phyloP scores from a whole-genome alignment of 2,888 invertebrate genomes.

The Synergus umbraculus region DNA sequence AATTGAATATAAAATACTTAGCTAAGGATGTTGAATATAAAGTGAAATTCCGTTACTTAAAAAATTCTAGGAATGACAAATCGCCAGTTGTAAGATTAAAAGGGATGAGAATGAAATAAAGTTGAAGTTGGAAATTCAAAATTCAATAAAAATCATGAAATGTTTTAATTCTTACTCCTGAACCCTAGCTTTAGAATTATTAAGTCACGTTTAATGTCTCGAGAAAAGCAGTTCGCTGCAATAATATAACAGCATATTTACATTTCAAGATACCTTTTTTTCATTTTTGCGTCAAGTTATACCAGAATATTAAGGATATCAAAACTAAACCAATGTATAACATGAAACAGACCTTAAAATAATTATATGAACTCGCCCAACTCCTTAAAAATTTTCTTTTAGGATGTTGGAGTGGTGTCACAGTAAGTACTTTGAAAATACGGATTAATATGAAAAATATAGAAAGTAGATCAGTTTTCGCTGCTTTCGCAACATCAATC shows the following conservation, averaged over 20 bases:
- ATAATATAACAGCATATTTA: neutral
- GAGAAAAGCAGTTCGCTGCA: neutral
- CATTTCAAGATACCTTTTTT: neutral
- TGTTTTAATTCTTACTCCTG: neutral
- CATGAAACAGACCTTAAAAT: too few species aligned
- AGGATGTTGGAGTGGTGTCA: neutral
- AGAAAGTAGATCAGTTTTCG: neutral
- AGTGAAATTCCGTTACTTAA: neutral
- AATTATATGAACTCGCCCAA: too few species aligned
- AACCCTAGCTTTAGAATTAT: neutral
- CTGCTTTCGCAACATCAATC: too few species aligned
- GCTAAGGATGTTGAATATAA: neutral
- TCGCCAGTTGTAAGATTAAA: neutral
- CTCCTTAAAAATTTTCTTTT: neutral
- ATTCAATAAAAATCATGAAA: neutral
- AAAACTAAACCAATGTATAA: too few species aligned
- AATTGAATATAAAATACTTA: slow-evolving; percentile 4
- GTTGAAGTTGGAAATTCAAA: neutral
- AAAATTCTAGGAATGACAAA: neutral
- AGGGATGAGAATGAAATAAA: neutral
- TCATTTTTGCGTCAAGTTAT: neutral
- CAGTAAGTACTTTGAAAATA: neutral
- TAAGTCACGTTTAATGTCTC: neutral
- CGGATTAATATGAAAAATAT: neutral
- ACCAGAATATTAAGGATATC: too few species aligned